Conservation (phyloP, 2,888 invertebrate genomes). For the Eurois occulta region DNA sequence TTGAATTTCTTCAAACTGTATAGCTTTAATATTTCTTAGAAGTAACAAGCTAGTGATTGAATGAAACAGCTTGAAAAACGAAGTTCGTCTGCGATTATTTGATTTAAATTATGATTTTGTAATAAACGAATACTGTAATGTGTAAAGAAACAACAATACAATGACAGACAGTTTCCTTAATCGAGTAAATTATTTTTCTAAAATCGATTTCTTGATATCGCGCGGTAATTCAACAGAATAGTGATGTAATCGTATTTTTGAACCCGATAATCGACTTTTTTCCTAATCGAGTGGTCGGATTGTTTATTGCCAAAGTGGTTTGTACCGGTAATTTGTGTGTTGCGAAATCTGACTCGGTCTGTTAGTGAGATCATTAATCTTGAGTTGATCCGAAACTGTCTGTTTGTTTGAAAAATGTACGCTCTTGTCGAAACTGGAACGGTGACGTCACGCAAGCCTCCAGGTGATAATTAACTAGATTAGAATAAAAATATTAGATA, state of each 20-base stretch:
- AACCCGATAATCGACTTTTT: conserved; percentile 69
- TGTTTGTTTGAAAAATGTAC: conserved; percentile 81
- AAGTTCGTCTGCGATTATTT: conserved; percentile 31
- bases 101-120: conserved; percentile 41
- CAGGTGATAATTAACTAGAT: conserved; percentile 72
- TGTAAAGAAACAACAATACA: conserved; percentile 26
- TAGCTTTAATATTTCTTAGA: conserved; percentile 61
- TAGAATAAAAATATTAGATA: conserved; percentile 61
- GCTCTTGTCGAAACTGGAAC: conserved; percentile 74
- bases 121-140: conserved; percentile 1
- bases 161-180: conserved; percentile 49
- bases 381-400: conserved; percentile 83
- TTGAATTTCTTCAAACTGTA: conserved; percentile 73
- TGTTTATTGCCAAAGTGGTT: conserved; percentile 80
- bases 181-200: conserved; percentile 49
- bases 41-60: conserved; percentile 36
- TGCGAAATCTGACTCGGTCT: conserved; percentile 82
- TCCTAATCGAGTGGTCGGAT: conserved; percentile 74
- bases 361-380: conserved; percentile 85
- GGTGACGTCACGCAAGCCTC: conserved; percentile 73
- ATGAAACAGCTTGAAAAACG: conserved; percentile 28
- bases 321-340: conserved; percentile 80
- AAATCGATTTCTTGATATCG: conserved; percentile 43
- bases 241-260: conserved; percentile 68
- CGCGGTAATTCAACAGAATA: conserved; percentile 67